Conservation (phyloP, 2,888 invertebrate species). For the Trissoscelio sp. region DNA sequence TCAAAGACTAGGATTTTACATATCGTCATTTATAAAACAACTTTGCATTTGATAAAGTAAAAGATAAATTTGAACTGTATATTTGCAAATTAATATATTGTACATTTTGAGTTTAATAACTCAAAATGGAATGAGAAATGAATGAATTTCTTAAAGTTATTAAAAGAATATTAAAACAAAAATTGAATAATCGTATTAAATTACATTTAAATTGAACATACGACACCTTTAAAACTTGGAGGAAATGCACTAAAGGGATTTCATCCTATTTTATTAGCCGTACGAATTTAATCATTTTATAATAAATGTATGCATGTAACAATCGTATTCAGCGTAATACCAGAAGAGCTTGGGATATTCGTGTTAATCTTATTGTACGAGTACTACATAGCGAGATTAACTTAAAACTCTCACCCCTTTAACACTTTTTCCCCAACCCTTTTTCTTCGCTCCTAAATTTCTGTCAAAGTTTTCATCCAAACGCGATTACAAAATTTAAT, state of each 20-base stretch:
- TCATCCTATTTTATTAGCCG: slow-evolving; percentile 26
- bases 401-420: slow-evolving; percentile 45
- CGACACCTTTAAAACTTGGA: slow-evolving; percentile 8
- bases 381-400: slow-evolving; percentile 42
- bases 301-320: slow-evolving; percentile 37
- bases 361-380: slow-evolving; percentile 47
- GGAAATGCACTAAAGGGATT: slow-evolving; percentile 15
- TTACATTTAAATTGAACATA: not conserved
- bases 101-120: too few relatives aligned
- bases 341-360: slow-evolving; percentile 33
- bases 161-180: too few relatives aligned
- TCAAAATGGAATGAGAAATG: too few relatives aligned
- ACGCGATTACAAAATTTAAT: slow-evolving; percentile 36
- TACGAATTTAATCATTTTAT: slow-evolving; percentile 38
- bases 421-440: slow-evolving; percentile 13
- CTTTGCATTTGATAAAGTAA: too few relatives aligned
- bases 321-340: slow-evolving; percentile 26
- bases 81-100: too few relatives aligned
- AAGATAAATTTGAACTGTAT: too few relatives aligned
- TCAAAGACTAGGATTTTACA: too few relatives aligned
- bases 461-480: slow-evolving; percentile 23
- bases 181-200: not conserved
- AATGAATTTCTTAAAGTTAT: too few relatives aligned
- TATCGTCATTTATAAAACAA: too few relatives aligned
- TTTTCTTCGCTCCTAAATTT: slow-evolving; percentile 19